Base-by-base conservation (phyloP, 2,113 vertebrate species). In the Hemiprocne comata region DNA sequence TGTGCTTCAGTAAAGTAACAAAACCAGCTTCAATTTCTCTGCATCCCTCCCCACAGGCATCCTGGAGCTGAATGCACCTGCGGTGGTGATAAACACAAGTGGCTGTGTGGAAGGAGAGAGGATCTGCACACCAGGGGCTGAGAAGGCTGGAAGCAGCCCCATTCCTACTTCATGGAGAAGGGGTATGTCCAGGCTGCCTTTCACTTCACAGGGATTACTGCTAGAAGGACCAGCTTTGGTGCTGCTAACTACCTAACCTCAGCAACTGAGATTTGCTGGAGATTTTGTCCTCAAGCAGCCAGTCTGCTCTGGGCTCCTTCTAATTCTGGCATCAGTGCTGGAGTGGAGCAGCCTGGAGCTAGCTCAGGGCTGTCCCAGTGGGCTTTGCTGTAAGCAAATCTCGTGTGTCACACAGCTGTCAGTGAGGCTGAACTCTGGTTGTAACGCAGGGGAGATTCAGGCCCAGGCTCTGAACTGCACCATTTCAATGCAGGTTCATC, bases 151-250 rank as follows among this genome's bases (percentile, higher is more conserved):
- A 50, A 71, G 34, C 69, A 51, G 64, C 60, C 34, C n/a, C 26
- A 1, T 38, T 70, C 16, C 62, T 51, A 3, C 50, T 5, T 31
- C 50, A 13, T 1, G 26, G 74, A 11, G 51, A 1, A 0, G 11
- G 7, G 21, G 21, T 5, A 20, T 28, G 88, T 40, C 24, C 36
- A 17, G 4, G 4, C 46, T 25, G 44, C 20, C 46, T 29, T 26
- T 16, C 5, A 0, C 16, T 21, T 60, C 1, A 6, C 38, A 23
- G 34, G 13, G 26, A 11, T 31, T 20, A 24, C 34, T 25, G 42
- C 86, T 23, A 3, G 29, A 17, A 14, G 48, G 31, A 44, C 42
- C 61, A 14, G 0, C 34, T 26, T 29, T 13, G 50, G 51, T 33
- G 33, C 67, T 26, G 42, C 66, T 42, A 38, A 13, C 20, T 9